Conservation (phyloP, 2,888 invertebrate species). For the Cerceris ruficornis region DNA sequence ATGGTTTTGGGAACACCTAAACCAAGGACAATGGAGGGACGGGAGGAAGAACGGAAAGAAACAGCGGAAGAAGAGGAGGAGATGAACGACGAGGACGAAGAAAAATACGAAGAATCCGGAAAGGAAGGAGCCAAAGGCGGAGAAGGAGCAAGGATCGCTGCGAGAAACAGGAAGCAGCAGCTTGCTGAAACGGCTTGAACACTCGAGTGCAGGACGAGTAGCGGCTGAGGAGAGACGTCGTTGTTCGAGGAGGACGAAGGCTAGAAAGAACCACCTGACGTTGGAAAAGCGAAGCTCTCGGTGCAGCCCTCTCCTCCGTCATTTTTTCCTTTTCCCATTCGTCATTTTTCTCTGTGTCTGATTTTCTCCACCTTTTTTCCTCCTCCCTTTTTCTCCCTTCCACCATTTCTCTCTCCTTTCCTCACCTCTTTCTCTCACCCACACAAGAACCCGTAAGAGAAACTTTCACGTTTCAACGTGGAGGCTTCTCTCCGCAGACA, state of each 20-base stretch:
- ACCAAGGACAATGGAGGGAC: constrained; percentile 12
- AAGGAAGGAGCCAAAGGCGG: constrained; percentile 6
- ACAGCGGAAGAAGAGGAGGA: background rate
- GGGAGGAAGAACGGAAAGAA: constrained; percentile 21
- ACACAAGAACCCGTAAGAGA: constrained; percentile 50
- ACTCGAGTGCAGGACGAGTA: constrained; percentile 49
- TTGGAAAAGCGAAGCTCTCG: constrained; percentile 36
- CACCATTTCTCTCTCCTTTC: constrained; percentile 9
- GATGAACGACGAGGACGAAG: constrained; percentile 2
- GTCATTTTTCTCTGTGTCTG: constrained; percentile 9
- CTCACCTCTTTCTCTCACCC: constrained; percentile 31
- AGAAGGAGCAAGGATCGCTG: constrained; percentile 30
- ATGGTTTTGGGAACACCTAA: constrained; percentile 38
- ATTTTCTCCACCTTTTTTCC: background rate
- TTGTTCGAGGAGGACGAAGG: constrained; percentile 37
- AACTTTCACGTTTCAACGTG: constrained; percentile 64
- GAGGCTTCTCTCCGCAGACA: constrained; percentile 52
- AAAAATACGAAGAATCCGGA: background rate
- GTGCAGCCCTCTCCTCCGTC: constrained; percentile 24
- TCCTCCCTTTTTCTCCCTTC: background rate
- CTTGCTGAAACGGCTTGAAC: constrained; percentile 55
- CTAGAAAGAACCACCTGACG: constrained; percentile 54
- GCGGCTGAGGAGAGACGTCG: constrained; percentile 36
- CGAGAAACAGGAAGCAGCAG: constrained; percentile 40
- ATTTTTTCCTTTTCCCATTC: constrained; percentile 25